Percentiles rank a stretch among this genome's conserved stretches.
Conservation (phyloP, 2,888 invertebrate genomes). For the Diloba caeruleocephala region DNA sequence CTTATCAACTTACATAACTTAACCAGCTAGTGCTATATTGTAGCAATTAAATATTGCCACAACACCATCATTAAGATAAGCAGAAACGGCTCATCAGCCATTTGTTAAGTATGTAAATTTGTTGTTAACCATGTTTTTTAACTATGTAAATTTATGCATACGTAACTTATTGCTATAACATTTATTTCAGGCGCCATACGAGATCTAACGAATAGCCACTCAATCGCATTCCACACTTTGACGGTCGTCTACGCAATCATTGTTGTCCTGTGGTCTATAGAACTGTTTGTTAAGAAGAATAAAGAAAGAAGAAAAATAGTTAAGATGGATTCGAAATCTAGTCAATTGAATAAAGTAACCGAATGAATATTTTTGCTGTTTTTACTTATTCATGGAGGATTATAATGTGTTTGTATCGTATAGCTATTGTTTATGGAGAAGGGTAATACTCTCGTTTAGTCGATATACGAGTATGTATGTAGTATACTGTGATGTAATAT, state of each 20-base stretch:
- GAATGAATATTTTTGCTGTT: conserved; percentile 5
- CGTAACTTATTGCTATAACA: conserved; percentile 4
- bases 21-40: no score
- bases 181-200: conserved; percentile 32
- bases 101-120: no score
- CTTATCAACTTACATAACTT: no score
- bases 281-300: conserved; percentile 18
- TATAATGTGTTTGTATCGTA: no score
- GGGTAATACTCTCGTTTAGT: no score
- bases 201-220: conserved; percentile 33
- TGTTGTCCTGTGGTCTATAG: conserved; percentile 31
- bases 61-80: no score
- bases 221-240: conserved; percentile 23
- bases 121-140: no score
- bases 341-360: conserved; percentile 32
- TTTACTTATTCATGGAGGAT: background rate
- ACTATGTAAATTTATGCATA: background rate
- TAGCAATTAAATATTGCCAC: no score
- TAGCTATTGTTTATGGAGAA: no score
- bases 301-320: conserved; percentile 14
- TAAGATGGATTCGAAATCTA: conserved; percentile 5
- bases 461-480: no score
- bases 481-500: no score
- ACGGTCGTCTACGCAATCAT: conserved; percentile 22
- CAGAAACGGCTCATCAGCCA: no score